Base-by-base conservation (phyloP, 1,140 invertebrate species). In the Macrocentrus cingulum region DNA sequence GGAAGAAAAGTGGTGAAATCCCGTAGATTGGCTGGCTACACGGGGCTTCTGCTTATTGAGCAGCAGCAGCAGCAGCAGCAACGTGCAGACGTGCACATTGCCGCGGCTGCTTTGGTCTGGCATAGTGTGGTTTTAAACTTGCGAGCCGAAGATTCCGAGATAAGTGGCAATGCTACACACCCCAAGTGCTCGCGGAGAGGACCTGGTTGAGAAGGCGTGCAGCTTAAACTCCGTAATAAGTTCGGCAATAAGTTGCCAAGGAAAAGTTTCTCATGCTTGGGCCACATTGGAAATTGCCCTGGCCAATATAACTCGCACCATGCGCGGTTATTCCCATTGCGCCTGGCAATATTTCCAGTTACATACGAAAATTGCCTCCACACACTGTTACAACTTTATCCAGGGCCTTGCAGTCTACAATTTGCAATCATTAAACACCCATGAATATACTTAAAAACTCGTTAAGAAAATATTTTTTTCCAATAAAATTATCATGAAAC, bases 181-280 rank as follows among this genome's bases (percentile, higher is more conserved):
- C 44, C 48, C 55, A 48, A 50, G 32, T 50, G 55, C n/a, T n/a
- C n/a, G n/a, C n/a, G n/a, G n/a, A n/a, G 48, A 41, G 45, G 36
- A n/a, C n/a, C 41, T 11, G 39, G 16, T 19, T 41, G 15, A 15
- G 29, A 13, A 54, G 41, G 22, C 25, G 25, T 5, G 37, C 46
- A 61, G 66, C 59, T 70, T 70, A 67, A 70, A 69, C 68, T 70
- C 68, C 46, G 66, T 70, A 70, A 69, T 70, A 70, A 70, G 68
- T 70, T 70, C 56, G 58, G 62, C 68, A 68, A 70, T 70, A 70
- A 70, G 66, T 70, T 70, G 46, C 57, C 19, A 34, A 46, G 60
- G 16, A 51, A 69, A 70, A 70, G 66, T 70, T 70, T 69, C 58
- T 51, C 61, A 56, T 42, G 55, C 15, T 16, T 51, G 56, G 48